Percentiles rank a stretch among this genome's conserved stretches.
These are phyloP conservation scores for Parazoanthus atlanticus DNA, from an alignment of 92 coral and sea anemone species.

Conservation along the genomic window DNA sequence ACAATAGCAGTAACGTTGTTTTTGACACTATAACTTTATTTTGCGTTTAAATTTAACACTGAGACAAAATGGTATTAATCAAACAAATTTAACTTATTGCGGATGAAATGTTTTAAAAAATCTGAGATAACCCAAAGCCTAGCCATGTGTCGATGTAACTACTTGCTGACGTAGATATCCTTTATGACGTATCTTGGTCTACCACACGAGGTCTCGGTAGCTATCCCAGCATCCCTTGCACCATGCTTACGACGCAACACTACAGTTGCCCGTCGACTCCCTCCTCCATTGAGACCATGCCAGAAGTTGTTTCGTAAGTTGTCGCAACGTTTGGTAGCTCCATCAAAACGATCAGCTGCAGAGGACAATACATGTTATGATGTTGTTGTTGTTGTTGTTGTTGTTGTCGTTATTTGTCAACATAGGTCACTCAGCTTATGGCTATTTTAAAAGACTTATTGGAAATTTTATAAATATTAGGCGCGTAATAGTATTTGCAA, in stretches of 20 bases:
- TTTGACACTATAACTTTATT: too few species aligned
- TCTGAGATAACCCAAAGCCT: not conserved
- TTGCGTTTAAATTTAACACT: too few species aligned
- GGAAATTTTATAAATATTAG: too few species aligned
- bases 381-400: too few species aligned
- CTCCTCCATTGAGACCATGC: not conserved
- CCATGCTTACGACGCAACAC: conserved; percentile 22
- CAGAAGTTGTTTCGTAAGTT: conserved; percentile 7
- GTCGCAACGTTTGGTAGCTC: conserved; percentile 12
- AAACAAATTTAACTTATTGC: too few species aligned
- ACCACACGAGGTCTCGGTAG: conserved; percentile 41
- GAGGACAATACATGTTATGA: not conserved
- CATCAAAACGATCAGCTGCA: conserved; percentile 30
- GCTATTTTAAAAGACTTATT: too few species aligned
- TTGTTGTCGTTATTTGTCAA: too few species aligned
- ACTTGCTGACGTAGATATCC: conserved; percentile 26
- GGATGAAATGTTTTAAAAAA: not conserved
- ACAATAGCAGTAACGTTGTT: too few species aligned
- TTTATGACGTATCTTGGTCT: conserved; percentile 26
- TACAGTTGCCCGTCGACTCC: conserved; percentile 18
- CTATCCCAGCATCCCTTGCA: conserved; percentile 30
- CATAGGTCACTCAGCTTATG: too few species aligned
- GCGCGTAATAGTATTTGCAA: too few species aligned
- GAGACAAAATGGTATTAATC: too few species aligned
- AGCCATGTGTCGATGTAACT: not conserved